phyloP scores from a whole-genome alignment of 2,113 vertebrate genomes.

The Forbesichthys agassizii region DNA sequence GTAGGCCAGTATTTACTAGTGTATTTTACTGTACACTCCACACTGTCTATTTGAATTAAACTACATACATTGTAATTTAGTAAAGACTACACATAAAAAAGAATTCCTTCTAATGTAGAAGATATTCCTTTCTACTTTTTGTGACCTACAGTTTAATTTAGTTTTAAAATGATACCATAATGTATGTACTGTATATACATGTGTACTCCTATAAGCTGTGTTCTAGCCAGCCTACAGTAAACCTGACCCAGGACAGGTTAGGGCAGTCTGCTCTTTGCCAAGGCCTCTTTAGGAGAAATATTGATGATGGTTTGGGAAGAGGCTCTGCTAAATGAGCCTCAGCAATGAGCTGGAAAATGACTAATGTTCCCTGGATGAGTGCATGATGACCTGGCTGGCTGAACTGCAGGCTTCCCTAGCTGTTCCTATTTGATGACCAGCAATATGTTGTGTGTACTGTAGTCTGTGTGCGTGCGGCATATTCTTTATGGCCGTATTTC shows the following conservation, averaged over 20 bases:
- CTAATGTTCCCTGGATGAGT: slow-evolving; percentile 61
- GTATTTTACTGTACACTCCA: too few species aligned
- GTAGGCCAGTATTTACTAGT: too few species aligned
- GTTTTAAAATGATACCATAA: too few species aligned
- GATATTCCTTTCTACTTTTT: too few species aligned
- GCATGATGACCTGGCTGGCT: slow-evolving; percentile 38
- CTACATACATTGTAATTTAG: too few species aligned
- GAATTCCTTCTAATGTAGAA: too few species aligned
- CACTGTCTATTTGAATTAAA: too few species aligned
- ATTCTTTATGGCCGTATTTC: slow-evolving; percentile 8
- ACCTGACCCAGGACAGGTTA: slow-evolving; percentile 55
- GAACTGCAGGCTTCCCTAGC: slow-evolving; percentile 6
- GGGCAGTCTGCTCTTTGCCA: slow-evolving; percentile 54
- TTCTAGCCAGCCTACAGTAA: slow-evolving; percentile 29
- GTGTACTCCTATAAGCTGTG: too few species aligned
- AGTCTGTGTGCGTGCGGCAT: slow-evolving; percentile 10
- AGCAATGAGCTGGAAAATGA: slow-evolving; percentile 73
- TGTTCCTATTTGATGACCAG: slow-evolving; percentile 10
- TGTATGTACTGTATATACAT: too few species aligned
- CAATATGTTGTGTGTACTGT: background rate
- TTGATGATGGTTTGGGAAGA: slow-evolving; percentile 64
- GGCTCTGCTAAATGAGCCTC: slow-evolving; percentile 72
- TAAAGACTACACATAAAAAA: too few species aligned
- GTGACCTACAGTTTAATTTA: too few species aligned
- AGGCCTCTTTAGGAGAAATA: slow-evolving; percentile 64